Base-by-base conservation (phyloP, 2,797 vertebrate species). In the Steatocranus sp. region DNA sequence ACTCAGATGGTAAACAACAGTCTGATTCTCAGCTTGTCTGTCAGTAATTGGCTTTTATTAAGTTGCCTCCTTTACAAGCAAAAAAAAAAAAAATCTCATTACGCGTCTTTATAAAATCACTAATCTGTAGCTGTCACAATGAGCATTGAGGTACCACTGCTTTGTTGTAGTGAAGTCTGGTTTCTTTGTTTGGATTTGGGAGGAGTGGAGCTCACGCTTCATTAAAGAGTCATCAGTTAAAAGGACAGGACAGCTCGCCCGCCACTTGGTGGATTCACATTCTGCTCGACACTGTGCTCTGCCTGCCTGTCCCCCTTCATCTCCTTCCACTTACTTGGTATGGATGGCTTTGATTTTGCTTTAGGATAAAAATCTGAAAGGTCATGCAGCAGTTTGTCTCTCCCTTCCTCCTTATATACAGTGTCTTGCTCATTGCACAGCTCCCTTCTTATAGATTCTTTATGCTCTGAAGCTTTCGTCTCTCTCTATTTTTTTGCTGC, bases 151-250 rank as follows among this genome's bases (percentile, higher is more conserved):
- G 63, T 15, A 8, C 6, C 27, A 2, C 36, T 4, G 6, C 75
- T 48, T 54, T 43, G 68, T 73, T 32, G 68, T 73, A 32, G 25
- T 11, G 6, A 46, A 80, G 78, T 89, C 84, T 56, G 58, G 27
- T 83, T 76, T 81, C 81, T 84, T 27, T 90, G 79, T 89, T 83
- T 82, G 48, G 56, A 46, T 75, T 34, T 51, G 74, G 80, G 87
- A 75, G 61, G 75, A 87, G 7, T 74, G 11, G 88, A 68, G 54
- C 34, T 75, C 76, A 27, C 3, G 48, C 86, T 92, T 92, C 77
- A 93, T 94, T 92, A 91, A 84, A 89, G 83, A 89, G 83, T 85
- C 79, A 81, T 93, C 83, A n/a, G 77, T 92, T 92, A 82, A 92
- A 73, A 85, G 68, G 82, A 87, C 46, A 15, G 76, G 89, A 88